A percentile compares a stretch with the other conserved stretches of the same genome.
Conservation (phyloP, 2,797 vertebrate species). For the Pelodytes ibericus region DNA sequence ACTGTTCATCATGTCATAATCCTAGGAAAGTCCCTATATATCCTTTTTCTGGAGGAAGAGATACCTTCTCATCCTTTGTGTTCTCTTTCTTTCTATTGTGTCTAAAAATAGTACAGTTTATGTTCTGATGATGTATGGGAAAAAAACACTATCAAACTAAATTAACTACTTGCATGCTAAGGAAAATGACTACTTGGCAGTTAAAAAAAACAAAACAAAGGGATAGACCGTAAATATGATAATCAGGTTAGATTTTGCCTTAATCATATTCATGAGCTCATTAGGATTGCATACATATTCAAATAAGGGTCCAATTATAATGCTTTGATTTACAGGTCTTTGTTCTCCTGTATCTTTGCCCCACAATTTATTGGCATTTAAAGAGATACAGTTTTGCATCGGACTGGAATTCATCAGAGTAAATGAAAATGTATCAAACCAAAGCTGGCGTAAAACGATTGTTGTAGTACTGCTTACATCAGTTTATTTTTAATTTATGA, state of each 20-base stretch:
- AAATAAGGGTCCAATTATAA: slow-evolving; percentile 41
- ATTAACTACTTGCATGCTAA: background rate
- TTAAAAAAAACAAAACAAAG: slow-evolving; percentile 20
- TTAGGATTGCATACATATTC: slow-evolving; percentile 29
- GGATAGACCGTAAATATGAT: slow-evolving; percentile 45
- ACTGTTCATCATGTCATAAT: background rate
- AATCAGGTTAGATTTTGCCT: slow-evolving; percentile 27
- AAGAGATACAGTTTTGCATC: background rate
- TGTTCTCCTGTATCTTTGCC: slow-evolving; percentile 36
- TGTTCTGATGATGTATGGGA: background rate
- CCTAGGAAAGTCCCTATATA: background rate
- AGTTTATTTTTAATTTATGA: background rate
- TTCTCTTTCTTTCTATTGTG: background rate
- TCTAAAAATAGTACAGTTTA: background rate
- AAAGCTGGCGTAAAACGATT: background rate
- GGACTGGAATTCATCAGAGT: slow-evolving; percentile 3
- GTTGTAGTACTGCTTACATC: background rate
- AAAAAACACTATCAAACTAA: slow-evolving; percentile 1
- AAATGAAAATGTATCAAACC: background rate
- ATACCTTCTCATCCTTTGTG: background rate
- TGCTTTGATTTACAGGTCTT: slow-evolving; percentile 38
- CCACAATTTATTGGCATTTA: slow-evolving; percentile 9
- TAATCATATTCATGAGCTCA: slow-evolving; percentile 45
- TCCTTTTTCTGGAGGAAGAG: background rate
- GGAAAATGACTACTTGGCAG: slow-evolving; percentile 4